Evolutionary conservation across 1,140 invertebrate genomes (phyloP), one percentile per base, ranked within the genome.

Genomic region (Cylas formicarius): DNA sequence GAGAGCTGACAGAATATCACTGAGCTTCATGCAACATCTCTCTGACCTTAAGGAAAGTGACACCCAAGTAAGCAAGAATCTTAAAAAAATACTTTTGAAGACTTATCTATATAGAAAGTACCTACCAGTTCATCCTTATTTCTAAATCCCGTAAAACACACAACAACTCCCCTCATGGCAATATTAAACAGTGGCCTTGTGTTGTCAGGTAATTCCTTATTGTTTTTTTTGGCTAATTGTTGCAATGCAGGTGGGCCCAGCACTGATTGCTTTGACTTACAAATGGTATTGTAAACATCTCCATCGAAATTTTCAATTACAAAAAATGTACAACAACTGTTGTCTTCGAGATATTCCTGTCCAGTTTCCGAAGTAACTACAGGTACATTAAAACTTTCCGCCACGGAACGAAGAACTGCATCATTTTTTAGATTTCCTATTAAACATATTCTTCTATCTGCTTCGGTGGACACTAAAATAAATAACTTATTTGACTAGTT

Each of bases 81-180:
- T n/a, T n/a, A n/a, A n/a, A n/a, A n/a, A n/a, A n/a, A n/a, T n/a
- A n/a, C n/a, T n/a, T n/a, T n/a, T 23, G 31, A 40, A 19, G 2
- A 16, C 2, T 28, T n/a, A 28, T 18, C n/a, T 34, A 44, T 13
- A 27, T 20, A 6, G 18, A 31, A 13, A 31, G 13, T 22, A 46
- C 71, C 79, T 67, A 87, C 86, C 73, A 91, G 70, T 74, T 90
- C 84, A 68, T 87, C 84, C 63, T 86, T 86, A 58, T 83, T 81
- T 51, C 85, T 73, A 65, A 94, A 91, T 37, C 90, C 89, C 28
- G 87, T 91, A 70, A 94, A 91, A 65, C 86, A 90, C 51, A 92
- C 77, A 61, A 90, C 77, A 14, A 84, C 76, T 34, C 86, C 84
- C 52, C 77, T 74, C 88, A 94, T 93, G 20, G 86, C 76, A 55